Base-by-base conservation (phyloP, 2,113 vertebrate species). In the Sakesphorus luctuosus region DNA sequence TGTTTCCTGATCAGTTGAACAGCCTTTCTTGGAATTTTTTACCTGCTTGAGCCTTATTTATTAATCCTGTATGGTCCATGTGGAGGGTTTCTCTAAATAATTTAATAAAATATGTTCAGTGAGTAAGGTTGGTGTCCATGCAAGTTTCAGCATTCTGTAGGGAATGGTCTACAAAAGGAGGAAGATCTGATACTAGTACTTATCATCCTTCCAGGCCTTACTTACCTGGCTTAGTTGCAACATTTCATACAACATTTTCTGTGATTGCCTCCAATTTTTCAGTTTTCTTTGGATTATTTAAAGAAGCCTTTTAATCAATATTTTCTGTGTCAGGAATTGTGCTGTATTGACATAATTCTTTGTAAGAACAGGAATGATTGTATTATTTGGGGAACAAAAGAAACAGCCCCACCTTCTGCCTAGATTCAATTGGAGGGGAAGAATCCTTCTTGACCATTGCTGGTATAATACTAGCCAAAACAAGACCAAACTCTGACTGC, bases 31-130 rank as follows among this genome's bases (percentile, higher is more conserved):
- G 84, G 29, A 79, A 61, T 75, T 91, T 63, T 66, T 84, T 69
- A 72, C 17, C 53, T 96, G 40, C 49, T 68, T 93, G 78, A 90
- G 24, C 85, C 23, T 93, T 91, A 89, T 35, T 92, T 95, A 83
- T 91, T 89, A 94, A 89, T 84, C 50, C 40, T 46, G 4, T 76
- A 19, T 56, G 13, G 17, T 61, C 61, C n/a, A 49, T 33, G 18
- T 12, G 24, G 31, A 89, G 19, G 6, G 7, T 65, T 87, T 89
- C 81, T 23, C 78, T 81, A 90, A 86, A 69, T 47, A 6, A 68
- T 89, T 95, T 43, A 87, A 43, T 78, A 93, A 89, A 66, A 69
- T 52, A 46, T 55, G 72, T 81, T 87, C 56, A 53, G 28, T 68
- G 29, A 62, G 16, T 35, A 68, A 21, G 6, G 23, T 72, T 69